Evolutionary conservation across 2,797 vertebrate species (phyloP), one percentile per base, ranked within the genome.

Genomic region (Carduelis carduelis): DNA sequence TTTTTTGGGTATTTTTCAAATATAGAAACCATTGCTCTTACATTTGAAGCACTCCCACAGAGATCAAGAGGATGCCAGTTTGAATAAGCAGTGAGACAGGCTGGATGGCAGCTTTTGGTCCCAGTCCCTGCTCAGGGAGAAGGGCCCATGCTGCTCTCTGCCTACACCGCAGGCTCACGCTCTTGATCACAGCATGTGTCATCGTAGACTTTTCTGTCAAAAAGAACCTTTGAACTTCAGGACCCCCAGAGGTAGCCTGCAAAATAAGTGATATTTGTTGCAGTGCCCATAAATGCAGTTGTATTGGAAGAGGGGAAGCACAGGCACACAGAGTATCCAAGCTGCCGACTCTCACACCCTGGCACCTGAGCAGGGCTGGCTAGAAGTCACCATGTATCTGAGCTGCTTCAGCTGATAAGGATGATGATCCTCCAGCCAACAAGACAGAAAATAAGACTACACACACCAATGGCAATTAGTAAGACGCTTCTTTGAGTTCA

Each of bases 151-250:
- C 30, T 82, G 63, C 47, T 63, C 59, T 47, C 63, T 21, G 24
- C 80, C 75, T 39, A 28, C n/a, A 7, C 20, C 2, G 2, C 30
- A 37, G 9, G n/a, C 1, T 0, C 75, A 60, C 7, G 26, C 60
- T 63, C 71, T 94, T 79, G 63, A 94, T 85, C 47, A 39, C 30
- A 47, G 43, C 70, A 46, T 3, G 5, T 1, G 1, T 34, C 46
- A 64, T 18, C 19, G 3, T 5, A 82, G 66, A 72, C 41, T 66
- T 66, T 8, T 52, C 19, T 53, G 47, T 60, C 63, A 90, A 75
- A 93, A 72, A 76, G 47, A 82, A 35, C 39, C 63, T 95, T 89
- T 93, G 70, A 95, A 82, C 56, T 84, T 79, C 66, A 82, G 56
- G 5, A 4, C 53, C 56, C 37, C 59, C 63, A 65, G 63, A 83